These are phyloP conservation scores for Drosophila hydei DNA, from an alignment of 1,140 invertebrate species.

Conservation along the genomic window DNA sequence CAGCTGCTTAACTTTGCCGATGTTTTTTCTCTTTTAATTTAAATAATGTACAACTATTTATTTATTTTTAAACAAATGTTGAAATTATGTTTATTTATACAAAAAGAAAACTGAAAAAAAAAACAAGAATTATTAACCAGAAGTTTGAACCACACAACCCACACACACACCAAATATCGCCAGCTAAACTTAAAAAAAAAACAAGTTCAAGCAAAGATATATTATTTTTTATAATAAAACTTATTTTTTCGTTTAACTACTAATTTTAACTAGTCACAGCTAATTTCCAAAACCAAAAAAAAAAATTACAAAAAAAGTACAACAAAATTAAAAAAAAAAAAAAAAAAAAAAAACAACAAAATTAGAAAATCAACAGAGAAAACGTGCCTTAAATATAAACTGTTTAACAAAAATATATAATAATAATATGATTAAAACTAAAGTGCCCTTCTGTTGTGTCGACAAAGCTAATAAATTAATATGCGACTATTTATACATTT, in stretches of 20 bases:
- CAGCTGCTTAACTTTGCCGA: slow-evolving; percentile 67
- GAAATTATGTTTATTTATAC: slow-evolving; percentile 79
- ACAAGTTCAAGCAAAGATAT: slow-evolving; percentile 47
- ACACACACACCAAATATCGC: slow-evolving; percentile 45
- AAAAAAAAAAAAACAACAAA: slow-evolving; percentile 30
- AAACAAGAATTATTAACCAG: slow-evolving; percentile 60
- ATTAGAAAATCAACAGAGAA: slow-evolving; percentile 17
- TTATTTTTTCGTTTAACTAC: slow-evolving; percentile 71
- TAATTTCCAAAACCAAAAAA: slow-evolving; percentile 73
- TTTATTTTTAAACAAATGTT: slow-evolving; percentile 82
- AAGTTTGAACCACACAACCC: slow-evolving; percentile 48
- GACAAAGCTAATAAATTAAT: slow-evolving; percentile 32
- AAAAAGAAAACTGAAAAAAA: no score
- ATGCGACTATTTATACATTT: slow-evolving; percentile 32
- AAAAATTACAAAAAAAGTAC: background rate
- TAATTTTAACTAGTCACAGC: slow-evolving; percentile 82
- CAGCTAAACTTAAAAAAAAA: slow-evolving; percentile 32
- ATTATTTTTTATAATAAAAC: slow-evolving; percentile 37
- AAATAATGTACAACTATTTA: slow-evolving; percentile 79
- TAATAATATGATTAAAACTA: slow-evolving; percentile 31
- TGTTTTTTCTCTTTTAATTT: slow-evolving; percentile 52
- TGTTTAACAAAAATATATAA: slow-evolving; percentile 41
- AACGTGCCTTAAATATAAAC: slow-evolving; percentile 72
- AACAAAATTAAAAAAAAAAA: slow-evolving; percentile 34
- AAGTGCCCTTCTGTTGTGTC: slow-evolving; percentile 58